A percentile compares a stretch with the other conserved stretches of the same genome.
phyloP scores from a whole-genome alignment of 1,140 invertebrate species.

The Neomicropteryx cornuta region DNA sequence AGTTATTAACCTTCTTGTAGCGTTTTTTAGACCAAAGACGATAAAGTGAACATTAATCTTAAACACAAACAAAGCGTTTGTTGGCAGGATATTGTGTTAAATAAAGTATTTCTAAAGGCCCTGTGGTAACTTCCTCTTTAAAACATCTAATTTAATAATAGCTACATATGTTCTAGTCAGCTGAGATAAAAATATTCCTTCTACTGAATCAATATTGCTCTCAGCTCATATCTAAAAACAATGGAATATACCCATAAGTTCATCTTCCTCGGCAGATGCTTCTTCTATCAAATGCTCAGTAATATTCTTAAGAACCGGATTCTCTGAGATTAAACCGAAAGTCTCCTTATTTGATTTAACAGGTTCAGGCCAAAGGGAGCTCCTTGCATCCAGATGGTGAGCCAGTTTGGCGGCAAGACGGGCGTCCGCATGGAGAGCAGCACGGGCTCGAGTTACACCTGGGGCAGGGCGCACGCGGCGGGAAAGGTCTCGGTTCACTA shows the following conservation, averaged over 20 bases:
- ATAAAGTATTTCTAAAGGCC: no score
- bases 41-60: no score
- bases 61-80: no score
- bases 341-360: slow-evolving; percentile 36
- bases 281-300: slow-evolving; percentile 98
- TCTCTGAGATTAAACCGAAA: slow-evolving; percentile 79
- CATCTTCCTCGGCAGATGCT: slow-evolving; percentile 95
- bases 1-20: no score
- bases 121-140: no score
- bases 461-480: slow-evolving; percentile 86
- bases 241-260: slow-evolving; percentile 79
- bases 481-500: slow-evolving; percentile 84
- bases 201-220: no score
- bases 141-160: no score
- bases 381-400: slow-evolving; percentile 81
- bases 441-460: slow-evolving; percentile 85
- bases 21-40: no score
- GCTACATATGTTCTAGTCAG: no score
- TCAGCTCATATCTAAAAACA: no score
- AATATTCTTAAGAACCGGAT: slow-evolving; percentile 94
- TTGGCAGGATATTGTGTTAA: no score
- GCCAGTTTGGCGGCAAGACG: slow-evolving; percentile 92
- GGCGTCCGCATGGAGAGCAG: slow-evolving; percentile 85
- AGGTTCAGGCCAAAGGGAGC: slow-evolving; percentile 66
- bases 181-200: no score